phyloP scores from a whole-genome alignment of 2,888 invertebrate species.

The Caenorhabditis angaria region DNA sequence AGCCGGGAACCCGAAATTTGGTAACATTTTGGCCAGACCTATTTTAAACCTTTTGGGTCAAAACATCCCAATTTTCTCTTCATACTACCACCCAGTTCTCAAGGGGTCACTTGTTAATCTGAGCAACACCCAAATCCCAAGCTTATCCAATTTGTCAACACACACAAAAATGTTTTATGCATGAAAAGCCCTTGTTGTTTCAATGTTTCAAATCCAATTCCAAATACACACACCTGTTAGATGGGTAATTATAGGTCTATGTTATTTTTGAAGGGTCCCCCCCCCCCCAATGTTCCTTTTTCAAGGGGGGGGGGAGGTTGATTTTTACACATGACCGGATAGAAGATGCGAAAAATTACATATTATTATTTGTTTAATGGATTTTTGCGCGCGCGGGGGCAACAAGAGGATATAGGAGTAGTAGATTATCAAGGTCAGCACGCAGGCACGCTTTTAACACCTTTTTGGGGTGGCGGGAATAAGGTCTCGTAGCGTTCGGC shows the following conservation, averaged over 20 bases:
- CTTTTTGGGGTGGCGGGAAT: no score
- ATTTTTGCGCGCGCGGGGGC: neutral
- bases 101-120: neutral
- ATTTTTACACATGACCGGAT: conserved; percentile 2
- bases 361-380: conserved; percentile 4
- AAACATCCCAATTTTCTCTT: neutral
- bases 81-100: neutral
- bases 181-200: no score
- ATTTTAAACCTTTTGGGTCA: no score
- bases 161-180: neutral
- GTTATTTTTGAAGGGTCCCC: neutral
- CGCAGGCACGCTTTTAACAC: neutral
- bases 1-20: no score
- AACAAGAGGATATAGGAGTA: neutral
- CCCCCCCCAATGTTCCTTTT: no score
- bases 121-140: neutral
- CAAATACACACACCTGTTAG: neutral
- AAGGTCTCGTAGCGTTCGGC: no score
- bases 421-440: neutral
- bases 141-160: neutral
- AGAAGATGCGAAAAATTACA: neutral
- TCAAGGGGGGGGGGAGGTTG: no score
- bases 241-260: neutral
- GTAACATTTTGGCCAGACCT: no score
- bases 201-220: no score